Evolutionary conservation across 2,113 vertebrate genomes (phyloP).

Genomic region (Malurus melanocephalus): DNA sequence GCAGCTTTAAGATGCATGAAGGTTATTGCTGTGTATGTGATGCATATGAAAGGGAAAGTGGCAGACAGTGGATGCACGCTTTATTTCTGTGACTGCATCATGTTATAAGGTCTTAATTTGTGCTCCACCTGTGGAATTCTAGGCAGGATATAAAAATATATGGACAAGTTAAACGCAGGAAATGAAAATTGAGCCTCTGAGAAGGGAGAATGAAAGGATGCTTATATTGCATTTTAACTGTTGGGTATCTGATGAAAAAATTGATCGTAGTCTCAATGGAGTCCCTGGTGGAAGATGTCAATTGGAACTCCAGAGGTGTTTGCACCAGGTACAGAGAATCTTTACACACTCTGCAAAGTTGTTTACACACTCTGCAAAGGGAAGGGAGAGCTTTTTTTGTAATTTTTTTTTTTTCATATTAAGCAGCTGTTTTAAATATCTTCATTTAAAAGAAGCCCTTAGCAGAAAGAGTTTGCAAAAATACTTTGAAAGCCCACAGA

Average conservation of each 20-base stretch:
- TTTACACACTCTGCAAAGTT: not conserved
- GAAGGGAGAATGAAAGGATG: not conserved
- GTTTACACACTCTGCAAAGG: not conserved
- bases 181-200: not conserved
- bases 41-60: not conserved
- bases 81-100: not conserved
- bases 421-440: not conserved
- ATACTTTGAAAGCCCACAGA: not conserved
- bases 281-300: not conserved
- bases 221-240: not conserved
- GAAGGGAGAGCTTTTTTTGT: too few relatives aligned
- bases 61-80: not conserved
- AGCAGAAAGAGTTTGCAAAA: not conserved
- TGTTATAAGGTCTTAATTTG: not conserved
- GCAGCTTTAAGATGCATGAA: conserved; percentile 56
- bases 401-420: not conserved
- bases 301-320: not conserved
- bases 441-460: not conserved
- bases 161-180: not conserved
- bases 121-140: not conserved
- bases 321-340: not conserved
- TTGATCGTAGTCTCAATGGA: not conserved
- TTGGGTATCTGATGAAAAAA: not conserved
- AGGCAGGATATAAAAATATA: not conserved
- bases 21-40: conserved; percentile 24